Conservation (phyloP, 2,888 invertebrate genomes). For the Eupithecia dodoneata region DNA sequence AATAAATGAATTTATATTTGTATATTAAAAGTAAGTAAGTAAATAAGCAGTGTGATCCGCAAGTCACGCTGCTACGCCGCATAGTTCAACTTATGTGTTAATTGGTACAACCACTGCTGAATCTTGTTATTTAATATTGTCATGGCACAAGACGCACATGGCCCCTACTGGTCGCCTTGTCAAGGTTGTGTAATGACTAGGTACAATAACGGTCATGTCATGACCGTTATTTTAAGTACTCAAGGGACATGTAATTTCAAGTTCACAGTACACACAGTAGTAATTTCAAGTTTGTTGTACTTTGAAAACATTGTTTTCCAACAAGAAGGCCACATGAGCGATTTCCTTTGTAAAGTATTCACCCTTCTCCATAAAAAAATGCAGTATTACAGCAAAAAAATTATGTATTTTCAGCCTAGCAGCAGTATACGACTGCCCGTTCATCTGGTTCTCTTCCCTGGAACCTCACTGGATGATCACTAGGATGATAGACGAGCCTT, state of each 20-base stretch:
- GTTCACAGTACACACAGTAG: no score
- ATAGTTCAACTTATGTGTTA: neutral
- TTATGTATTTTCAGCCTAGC: conserved; percentile 50
- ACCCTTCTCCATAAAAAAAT: neutral
- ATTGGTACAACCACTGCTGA: neutral
- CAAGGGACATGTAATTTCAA: no score
- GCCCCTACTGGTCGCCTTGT: no score
- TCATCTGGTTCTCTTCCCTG: conserved; percentile 58
- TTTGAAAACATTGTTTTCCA: neutral
- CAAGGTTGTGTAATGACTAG: no score
- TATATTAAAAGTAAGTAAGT: no score
- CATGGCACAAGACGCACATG: no score
- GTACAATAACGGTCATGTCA: neutral
- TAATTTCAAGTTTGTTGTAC: no score
- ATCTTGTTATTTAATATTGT: neutral
- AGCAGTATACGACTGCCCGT: conserved; percentile 56
- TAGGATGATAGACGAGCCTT: conserved; percentile 50
- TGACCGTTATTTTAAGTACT: no score
- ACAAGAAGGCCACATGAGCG: neutral
- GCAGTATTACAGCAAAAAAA: neutral
- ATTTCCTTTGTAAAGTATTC: neutral
- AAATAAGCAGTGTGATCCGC: neutral
- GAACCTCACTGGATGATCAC: conserved; percentile 53
- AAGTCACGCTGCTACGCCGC: neutral
- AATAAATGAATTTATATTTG: no score